Percentiles rank a stretch among this genome's conserved stretches.
Conservation (phyloP, 2,888 invertebrate species). For the Idaea aversata region DNA sequence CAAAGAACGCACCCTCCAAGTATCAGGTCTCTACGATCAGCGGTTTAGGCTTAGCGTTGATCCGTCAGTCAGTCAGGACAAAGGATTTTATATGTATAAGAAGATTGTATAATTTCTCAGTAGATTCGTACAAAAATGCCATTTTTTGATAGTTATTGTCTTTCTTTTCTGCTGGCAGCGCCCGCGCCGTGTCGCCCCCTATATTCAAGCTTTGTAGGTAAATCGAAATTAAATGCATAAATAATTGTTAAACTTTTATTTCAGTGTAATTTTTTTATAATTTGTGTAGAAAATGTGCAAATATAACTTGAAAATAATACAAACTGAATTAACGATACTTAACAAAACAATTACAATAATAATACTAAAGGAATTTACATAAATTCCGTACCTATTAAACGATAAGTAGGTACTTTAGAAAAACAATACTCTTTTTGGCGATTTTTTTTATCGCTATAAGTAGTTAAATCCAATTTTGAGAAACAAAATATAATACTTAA, state of each 20-base stretch:
- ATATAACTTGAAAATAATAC: slow-evolving; percentile 65
- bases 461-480: slow-evolving; percentile 19
- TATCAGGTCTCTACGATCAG: too few species aligned
- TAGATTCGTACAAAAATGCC: too few species aligned
- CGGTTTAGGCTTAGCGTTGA: too few species aligned
- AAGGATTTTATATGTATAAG: too few species aligned
- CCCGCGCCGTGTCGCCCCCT: too few species aligned
- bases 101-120: too few species aligned
- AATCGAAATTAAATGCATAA: slow-evolving; percentile 18
- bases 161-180: too few species aligned
- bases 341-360: slow-evolving; percentile 54
- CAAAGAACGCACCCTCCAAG: too few species aligned
- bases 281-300: slow-evolving; percentile 76
- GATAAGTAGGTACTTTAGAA: not conserved
- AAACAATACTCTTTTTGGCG: slow-evolving; percentile 11
- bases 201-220: not conserved
- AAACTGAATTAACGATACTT: slow-evolving; percentile 64
- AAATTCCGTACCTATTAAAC: slow-evolving; percentile 16
- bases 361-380: slow-evolving; percentile 52
- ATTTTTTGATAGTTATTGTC: too few species aligned
- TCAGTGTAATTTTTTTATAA: slow-evolving; percentile 70
- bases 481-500: slow-evolving; percentile 55
- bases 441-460: not conserved
- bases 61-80: too few species aligned
- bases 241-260: slow-evolving; percentile 62